A percentile compares a stretch with the other conserved stretches of the same genome.
Evolutionary conservation across 2,888 invertebrate genomes (phyloP).

Genomic region (Cheilosia urbana): DNA sequence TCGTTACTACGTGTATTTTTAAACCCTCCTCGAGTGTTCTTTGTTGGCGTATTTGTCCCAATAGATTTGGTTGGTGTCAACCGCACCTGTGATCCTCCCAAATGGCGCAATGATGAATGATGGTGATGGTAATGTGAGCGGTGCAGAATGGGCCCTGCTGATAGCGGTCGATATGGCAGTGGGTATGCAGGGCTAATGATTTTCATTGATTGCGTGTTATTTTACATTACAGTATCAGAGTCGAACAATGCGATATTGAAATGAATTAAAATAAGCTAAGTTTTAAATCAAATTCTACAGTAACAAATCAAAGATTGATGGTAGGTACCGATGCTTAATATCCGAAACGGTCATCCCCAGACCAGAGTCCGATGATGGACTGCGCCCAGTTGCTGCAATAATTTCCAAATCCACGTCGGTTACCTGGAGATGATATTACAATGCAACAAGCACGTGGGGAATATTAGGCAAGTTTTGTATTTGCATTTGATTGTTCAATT

Average conservation of each 20-base stretch:
- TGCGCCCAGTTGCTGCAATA: conserved; percentile 87
- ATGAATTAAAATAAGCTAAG: conserved; percentile 43
- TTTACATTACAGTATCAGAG: conserved; percentile 35
- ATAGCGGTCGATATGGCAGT: conserved; percentile 83
- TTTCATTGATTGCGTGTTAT: conserved; percentile 60
- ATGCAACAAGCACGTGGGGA: conserved; percentile 77
- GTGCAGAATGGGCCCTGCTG: conserved; percentile 84
- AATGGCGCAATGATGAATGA: conserved; percentile 83
- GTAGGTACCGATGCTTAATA: conserved; percentile 87
- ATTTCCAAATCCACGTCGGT: conserved; percentile 84
- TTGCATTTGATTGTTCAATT: conserved; percentile 34
- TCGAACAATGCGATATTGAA: conserved; percentile 41
- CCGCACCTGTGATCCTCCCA: conserved; percentile 81
- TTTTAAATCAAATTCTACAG: conserved; percentile 40
- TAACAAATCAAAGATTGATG: conserved; percentile 55
- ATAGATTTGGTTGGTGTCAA: conserved; percentile 78
- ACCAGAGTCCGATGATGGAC: conserved; percentile 97
- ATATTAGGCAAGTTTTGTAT: conserved; percentile 51
- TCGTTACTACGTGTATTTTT: conserved; percentile 56
- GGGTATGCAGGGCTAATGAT: conserved; percentile 82
- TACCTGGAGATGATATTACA: conserved; percentile 81
- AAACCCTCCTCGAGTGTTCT: conserved; percentile 61
- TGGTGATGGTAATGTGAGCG: conserved; percentile 81
- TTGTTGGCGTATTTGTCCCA: conserved; percentile 77
- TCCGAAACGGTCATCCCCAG: conserved; percentile 95